phyloP scores from a whole-genome alignment of 2,113 vertebrate species.

The Microcebus tavaratra region DNA sequence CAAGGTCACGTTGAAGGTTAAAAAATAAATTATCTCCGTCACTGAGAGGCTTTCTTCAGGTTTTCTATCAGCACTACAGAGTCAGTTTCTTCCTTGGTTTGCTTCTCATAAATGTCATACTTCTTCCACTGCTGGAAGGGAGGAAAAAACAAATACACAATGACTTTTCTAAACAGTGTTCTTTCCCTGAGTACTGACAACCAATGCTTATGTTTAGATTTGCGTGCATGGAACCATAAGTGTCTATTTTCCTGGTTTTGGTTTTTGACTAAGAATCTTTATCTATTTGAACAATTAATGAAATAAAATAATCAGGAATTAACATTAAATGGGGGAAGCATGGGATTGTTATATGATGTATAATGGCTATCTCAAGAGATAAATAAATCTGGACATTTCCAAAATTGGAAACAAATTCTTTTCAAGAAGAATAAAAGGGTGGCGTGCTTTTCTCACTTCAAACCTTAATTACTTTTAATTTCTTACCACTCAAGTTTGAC shows the following conservation, averaged over 20 bases:
- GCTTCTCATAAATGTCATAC: slow-evolving; percentile 78
- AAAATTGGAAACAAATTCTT: slow-evolving; percentile 39
- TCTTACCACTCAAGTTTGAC: slow-evolving; percentile 31
- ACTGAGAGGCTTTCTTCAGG: slow-evolving; percentile 69
- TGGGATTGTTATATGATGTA: background rate
- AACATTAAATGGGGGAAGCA: background rate
- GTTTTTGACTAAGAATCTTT: slow-evolving; percentile 46
- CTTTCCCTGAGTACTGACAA: background rate
- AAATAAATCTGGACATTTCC: slow-evolving; percentile 14
- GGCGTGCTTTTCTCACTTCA: background rate
- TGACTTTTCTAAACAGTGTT: slow-evolving; percentile 42
- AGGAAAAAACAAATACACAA: slow-evolving; percentile 2
- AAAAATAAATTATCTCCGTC: slow-evolving; percentile 63
- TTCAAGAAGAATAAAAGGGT: background rate
- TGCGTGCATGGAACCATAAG: background rate
- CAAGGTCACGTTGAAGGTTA: slow-evolving; percentile 46
- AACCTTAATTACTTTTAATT: background rate
- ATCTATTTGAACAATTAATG: slow-evolving; percentile 32
- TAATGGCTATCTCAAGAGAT: background rate
- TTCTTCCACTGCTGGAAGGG: slow-evolving; percentile 76
- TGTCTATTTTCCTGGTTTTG: slow-evolving; percentile 6
- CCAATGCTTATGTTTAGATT: slow-evolving; percentile 58
- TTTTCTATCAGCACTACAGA: slow-evolving; percentile 79
- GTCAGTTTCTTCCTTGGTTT: slow-evolving; percentile 78
- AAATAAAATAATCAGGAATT: slow-evolving; percentile 31